Base-by-base conservation (phyloP, 53 echinoderm and acorn worm species). In the Luidia sarsii region DNA sequence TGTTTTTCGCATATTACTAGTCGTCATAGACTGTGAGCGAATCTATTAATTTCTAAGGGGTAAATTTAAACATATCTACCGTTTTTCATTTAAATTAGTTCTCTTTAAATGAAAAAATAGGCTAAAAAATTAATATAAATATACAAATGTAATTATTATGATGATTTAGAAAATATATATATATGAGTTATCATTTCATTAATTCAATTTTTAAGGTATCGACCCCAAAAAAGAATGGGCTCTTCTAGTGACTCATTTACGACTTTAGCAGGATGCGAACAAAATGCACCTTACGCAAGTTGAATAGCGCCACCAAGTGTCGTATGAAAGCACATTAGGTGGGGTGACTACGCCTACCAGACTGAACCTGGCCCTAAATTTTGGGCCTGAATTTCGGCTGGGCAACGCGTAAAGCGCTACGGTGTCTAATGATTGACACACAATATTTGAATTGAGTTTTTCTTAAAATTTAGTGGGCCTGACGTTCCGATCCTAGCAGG, bases 221-320 rank as follows among this genome's bases (percentile, higher is more conserved):
- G n/a, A 0, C 3, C 45, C 67, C 9, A 39, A 9, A 11, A 36
- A 23, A 22, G 52, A 70, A 71, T 71, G 53, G 22, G 19, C 16
- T 71, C n/a, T 53, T 51, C 71, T 20, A 33, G 18, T 49, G 71
- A 71, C 34, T 71, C 53, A 71, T 2, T 35, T 16, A 31, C 48
- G 70, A 48, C 70, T 24, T 5, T 38, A 68, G 46, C 43, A 2
- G 7, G 20, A 51, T 20, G 24, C 20, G 50, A 71, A 41, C 41
- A 71, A 71, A 71, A 25, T 51, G 48, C 68, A n/a, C 32, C 64
- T 38, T 70, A 50, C 50, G 29, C 50, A 70, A 70, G 70, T 18
- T 33, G 9, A 7, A 53, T 52, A 71, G 51, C 71, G 71, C 71
- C 71, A 50, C 52, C 71, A 71, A 51, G 33, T 50, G 51, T 4